Conservation (phyloP, 2,113 vertebrate species). For the Scomber japonicus region DNA sequence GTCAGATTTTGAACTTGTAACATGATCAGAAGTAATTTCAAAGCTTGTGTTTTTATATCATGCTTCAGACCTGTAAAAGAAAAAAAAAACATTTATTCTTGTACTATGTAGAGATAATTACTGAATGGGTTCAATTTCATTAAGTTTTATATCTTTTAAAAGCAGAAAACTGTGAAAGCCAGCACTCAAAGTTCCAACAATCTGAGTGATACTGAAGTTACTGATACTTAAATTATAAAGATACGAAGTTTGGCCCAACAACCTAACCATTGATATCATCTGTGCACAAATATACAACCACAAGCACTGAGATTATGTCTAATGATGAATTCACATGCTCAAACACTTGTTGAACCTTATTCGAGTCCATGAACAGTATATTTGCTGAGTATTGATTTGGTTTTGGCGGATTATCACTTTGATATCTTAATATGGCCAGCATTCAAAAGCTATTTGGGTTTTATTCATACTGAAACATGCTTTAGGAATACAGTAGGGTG, state of each 20-base stretch:
- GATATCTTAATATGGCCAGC: not conserved
- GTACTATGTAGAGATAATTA: too few relatives aligned
- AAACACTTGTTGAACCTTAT: not conserved
- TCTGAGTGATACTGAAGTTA: too few relatives aligned
- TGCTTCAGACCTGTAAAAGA: too few relatives aligned
- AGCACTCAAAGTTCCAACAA: too few relatives aligned
- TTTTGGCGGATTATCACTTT: not conserved
- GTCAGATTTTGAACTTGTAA: slow-evolving; percentile 6
- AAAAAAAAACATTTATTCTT: too few relatives aligned
- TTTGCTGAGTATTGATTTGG: not conserved
- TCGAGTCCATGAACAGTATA: not conserved
- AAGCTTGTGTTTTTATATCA: not conserved
- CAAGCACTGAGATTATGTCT: not conserved
- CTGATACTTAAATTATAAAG: too few relatives aligned
- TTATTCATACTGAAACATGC: slow-evolving; percentile 51
- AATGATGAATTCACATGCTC: not conserved
- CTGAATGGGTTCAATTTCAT: too few relatives aligned
- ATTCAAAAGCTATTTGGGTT: slow-evolving; percentile 23
- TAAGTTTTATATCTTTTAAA: too few relatives aligned
- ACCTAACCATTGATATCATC: too few relatives aligned
- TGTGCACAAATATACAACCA: not conserved
- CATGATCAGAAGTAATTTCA: slow-evolving; percentile 20
- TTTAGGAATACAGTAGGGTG: slow-evolving; percentile 33
- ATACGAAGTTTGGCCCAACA: too few relatives aligned
- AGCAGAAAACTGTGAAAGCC: too few relatives aligned